phyloP scores from a whole-genome alignment of 2,888 invertebrate species.

The Drosophila multiciliata region DNA sequence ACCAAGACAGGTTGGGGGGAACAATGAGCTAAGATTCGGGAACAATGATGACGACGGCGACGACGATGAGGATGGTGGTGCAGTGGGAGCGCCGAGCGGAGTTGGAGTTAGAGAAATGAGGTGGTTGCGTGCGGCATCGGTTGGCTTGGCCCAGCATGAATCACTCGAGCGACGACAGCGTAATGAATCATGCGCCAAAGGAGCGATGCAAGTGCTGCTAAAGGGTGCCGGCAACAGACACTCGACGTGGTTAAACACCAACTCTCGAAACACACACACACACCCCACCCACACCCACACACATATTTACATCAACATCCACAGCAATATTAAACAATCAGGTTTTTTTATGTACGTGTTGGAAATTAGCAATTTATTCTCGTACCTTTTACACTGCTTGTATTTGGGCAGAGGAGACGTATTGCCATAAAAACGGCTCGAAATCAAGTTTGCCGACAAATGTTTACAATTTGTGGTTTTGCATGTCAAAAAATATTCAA shows the following conservation, averaged over 20 bases:
- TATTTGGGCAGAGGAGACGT: constrained; percentile 28
- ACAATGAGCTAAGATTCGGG: constrained; percentile 34
- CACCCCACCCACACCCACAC: constrained; percentile 2
- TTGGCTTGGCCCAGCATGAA: constrained; percentile 56
- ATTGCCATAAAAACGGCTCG: constrained; percentile 17
- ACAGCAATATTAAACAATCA: constrained; percentile 19
- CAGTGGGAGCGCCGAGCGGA: constrained; percentile 45
- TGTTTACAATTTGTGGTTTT: constrained; percentile 46
- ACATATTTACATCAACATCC: not conserved
- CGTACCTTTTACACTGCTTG: constrained; percentile 43
- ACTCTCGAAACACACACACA: constrained; percentile 29
- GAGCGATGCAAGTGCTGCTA: constrained; percentile 6
- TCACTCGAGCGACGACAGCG: constrained; percentile 61
- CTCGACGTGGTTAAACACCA: constrained; percentile 39
- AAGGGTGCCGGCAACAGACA: constrained; percentile 44
- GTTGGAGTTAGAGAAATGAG: constrained; percentile 47
- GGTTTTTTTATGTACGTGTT: constrained; percentile 51
- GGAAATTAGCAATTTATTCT: constrained; percentile 68
- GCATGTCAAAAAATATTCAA: constrained; percentile 43
- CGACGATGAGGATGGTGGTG: constrained; percentile 1
- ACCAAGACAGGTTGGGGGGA: constrained; percentile 20
- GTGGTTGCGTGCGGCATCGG: constrained; percentile 60
- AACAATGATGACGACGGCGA: constrained; percentile 17
- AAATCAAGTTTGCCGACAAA: constrained; percentile 46
- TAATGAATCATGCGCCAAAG: constrained; percentile 66